Evolutionary conservation across 2,797 vertebrate genomes (phyloP), one percentile per base, ranked within the genome.

Genomic region (Myiothlypis chrysogaster): DNA sequence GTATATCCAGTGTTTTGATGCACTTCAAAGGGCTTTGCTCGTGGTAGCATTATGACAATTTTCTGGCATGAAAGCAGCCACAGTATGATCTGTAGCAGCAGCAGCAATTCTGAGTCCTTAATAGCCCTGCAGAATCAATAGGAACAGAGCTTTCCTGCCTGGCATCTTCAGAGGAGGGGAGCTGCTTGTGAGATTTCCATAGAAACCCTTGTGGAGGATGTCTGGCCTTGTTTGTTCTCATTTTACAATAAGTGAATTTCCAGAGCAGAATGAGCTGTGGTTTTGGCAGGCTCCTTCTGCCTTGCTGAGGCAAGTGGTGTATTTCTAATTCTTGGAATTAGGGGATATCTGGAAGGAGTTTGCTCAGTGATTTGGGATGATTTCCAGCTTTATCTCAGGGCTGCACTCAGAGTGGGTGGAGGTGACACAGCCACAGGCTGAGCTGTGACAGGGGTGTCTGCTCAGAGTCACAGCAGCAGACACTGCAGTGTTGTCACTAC

Each of bases 111-210:
- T 14, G 59, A 68, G 49, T 59, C 46, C 30, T 86, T 83, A 80
- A 78, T n/a, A 77, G 53, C 44, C 8, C 49, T 93, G 84, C 78
- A 92, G n/a, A 97, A 93, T 96, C 83, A 59, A 27, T 72, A 89
- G 81, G 70, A 95, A 63, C 24, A 73, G 39, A 56, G 61, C 84
- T 96, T 94, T 78, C 71, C 88, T 46, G 72, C 63, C 10, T 43
- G 78, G 66, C n/a, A 1, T 55, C 87, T 95, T 94, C 86, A 82
- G 86, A 57, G 10, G 4, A 47, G 61, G 84, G 64, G 79, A 93
- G 53, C 66, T 93, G 88, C 71, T 57, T 75, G 90, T 73, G 63
- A 57, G 77, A 94, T 97, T 97, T 75, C 97, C 91, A 96, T 95
- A 95, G 95, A 91, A 97, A 97, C 88, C 55, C 53, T 20, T 13